Conservation (phyloP, 2,888 invertebrate species). For the Odontocerum albicorne region DNA sequence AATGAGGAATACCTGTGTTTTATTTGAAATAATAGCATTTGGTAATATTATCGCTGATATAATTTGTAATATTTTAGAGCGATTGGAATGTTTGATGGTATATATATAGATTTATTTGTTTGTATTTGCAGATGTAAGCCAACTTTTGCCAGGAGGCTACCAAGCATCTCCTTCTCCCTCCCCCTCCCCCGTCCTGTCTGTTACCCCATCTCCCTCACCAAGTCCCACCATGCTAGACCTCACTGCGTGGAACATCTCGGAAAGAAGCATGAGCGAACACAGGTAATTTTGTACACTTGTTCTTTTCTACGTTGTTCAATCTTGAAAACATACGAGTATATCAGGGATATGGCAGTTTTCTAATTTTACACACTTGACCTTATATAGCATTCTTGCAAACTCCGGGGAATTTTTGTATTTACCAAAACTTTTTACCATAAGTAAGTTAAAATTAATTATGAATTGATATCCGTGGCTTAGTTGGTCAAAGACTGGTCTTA, state of each 20-base stretch:
- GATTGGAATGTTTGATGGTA: neutral
- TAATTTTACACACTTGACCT: too few species aligned
- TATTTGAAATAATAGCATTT: neutral
- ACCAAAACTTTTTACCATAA: too few species aligned
- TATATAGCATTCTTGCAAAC: too few species aligned
- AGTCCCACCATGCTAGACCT: slow-evolving; percentile 31
- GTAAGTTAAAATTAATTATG: too few species aligned
- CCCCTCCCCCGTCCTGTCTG: slow-evolving; percentile 23
- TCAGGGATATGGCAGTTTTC: too few species aligned
- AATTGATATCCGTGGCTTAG: too few species aligned
- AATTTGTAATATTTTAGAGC: neutral
- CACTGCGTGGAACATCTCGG: slow-evolving; percentile 30
- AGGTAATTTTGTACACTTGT: too few species aligned
- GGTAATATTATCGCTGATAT: neutral
- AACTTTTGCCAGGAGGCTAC: slow-evolving; percentile 7
- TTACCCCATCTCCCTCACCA: slow-evolving; percentile 31
- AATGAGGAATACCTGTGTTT: too few species aligned
- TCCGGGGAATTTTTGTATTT: too few species aligned
- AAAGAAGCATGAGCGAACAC: slow-evolving; percentile 32
- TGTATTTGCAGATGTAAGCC: slow-evolving; percentile 6
- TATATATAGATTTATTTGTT: neutral
- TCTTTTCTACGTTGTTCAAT: too few species aligned
- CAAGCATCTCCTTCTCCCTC: slow-evolving; percentile 26
- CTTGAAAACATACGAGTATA: too few species aligned
- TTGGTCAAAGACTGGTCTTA: too few species aligned